Evolutionary conservation across 2,797 vertebrate genomes (phyloP).

Genomic region (Sylvilagus floridanus): DNA sequence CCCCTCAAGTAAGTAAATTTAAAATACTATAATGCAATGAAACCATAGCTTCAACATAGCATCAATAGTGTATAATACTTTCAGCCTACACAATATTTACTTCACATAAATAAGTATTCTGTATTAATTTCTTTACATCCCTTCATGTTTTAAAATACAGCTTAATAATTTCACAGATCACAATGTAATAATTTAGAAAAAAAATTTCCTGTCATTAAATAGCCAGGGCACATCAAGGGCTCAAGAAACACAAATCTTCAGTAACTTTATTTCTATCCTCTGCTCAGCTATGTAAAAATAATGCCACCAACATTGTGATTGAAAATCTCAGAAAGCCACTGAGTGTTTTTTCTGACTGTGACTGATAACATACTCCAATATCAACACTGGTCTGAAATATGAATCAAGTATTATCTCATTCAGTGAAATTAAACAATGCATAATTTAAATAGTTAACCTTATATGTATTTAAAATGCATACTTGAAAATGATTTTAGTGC

Average conservation of each 20-base stretch:
- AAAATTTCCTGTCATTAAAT: background rate
- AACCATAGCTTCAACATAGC: too few relatives aligned
- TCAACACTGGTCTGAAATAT: background rate
- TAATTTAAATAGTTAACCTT: background rate
- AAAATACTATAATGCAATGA: too few relatives aligned
- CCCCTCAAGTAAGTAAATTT: too few relatives aligned
- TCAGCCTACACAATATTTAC: background rate
- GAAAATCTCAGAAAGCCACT: constrained; percentile 1
- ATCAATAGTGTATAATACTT: fast-evolving
- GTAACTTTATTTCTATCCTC: background rate
- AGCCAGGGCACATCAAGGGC: background rate
- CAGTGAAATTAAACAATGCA: background rate
- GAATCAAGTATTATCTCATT: background rate
- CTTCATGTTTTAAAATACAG: background rate
- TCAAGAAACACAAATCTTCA: background rate
- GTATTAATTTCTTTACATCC: background rate
- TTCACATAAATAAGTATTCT: background rate
- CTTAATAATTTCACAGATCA: background rate
- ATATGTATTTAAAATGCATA: background rate
- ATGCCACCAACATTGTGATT: background rate
- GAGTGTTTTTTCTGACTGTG: background rate
- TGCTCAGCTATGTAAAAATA: constrained; percentile 14
- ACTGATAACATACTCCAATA: background rate
- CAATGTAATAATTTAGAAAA: background rate
- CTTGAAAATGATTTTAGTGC: background rate